These are phyloP conservation scores for Amyelois transitella DNA, from an alignment of 1,140 invertebrate genomes.

Conservation along the genomic window DNA sequence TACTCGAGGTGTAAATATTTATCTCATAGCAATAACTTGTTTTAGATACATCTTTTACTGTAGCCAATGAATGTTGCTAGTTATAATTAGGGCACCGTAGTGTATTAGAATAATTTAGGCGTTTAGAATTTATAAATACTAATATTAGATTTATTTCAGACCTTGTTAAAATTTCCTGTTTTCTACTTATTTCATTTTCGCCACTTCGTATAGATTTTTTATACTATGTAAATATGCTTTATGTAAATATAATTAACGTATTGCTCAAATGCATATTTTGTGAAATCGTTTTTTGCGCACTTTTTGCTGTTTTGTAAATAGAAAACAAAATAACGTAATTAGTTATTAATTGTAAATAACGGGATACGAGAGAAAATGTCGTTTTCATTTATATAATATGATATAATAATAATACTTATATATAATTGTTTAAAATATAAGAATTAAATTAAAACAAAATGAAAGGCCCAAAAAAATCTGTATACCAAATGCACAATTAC, in stretches of 20 bases:
- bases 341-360: conserved; percentile 46
- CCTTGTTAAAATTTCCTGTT: neutral
- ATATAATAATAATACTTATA: conserved; percentile 12
- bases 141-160: neutral
- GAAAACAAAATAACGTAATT: conserved; percentile 29
- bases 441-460: conserved; percentile 47
- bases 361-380: conserved; percentile 39
- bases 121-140: neutral
- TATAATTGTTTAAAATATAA: conserved; percentile 48
- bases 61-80: conserved; percentile 13
- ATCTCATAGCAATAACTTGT: conserved; percentile 65
- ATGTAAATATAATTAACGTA: conserved; percentile 71
- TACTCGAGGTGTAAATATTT: conserved; percentile 48
- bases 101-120: neutral
- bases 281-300: conserved; percentile 70
- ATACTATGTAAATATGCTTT: conserved; percentile 51
- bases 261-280: conserved; percentile 74
- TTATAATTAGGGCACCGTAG: conserved; percentile 6
- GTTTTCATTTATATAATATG: conserved; percentile 17
- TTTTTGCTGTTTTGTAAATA: conserved; percentile 70
- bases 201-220: conserved; percentile 17
- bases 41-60: conserved; percentile 27
- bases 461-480: conserved; percentile 62
- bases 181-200: conserved; percentile 17
- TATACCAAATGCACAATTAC: conserved; percentile 68